Base-by-base conservation (phyloP, 2,888 invertebrate genomes). In the Apotomis betuletana region DNA sequence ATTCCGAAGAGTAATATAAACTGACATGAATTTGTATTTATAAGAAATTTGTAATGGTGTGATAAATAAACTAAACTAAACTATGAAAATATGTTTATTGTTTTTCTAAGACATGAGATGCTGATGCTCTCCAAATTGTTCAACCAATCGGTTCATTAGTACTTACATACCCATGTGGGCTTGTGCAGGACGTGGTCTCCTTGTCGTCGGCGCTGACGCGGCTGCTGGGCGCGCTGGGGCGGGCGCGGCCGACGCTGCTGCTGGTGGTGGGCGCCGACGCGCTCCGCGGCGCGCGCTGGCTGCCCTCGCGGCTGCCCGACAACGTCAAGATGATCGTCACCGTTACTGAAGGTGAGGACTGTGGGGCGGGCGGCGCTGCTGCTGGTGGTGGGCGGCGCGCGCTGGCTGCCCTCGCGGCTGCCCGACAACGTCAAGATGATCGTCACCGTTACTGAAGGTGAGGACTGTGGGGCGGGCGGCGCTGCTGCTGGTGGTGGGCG, bases 271-370 rank as follows among this genome's bases (percentile, higher is more conserved):
- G 97, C 0, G 91, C 97, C 0, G 90, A 94, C 81, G 95, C 95
- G 67, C 92, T 95, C 74, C 91, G 94, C 15, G 94, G 94, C 74
- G 93, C 96, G 52, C 93, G 95, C 75, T 98, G 98, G 98, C 91
- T 98, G 77, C 97, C 97, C 5, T 92, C 94, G 67, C 94, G 95
- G 63, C 90, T 97, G 76, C 97, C 97, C 4, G 94, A 95, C 69
- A 95, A 96, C 83, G 95, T 96, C 65, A 97, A 97, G 89, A 90
- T 98, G 80, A 95, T 98, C 73, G 89, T 97, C 79, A 96, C 97
- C 6, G 95, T 95, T 78, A 94, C 95, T 60, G 95, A 95, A 85
- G 94, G 94, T 85, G 13, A 44, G 41, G 41, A 0, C 41, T 41
- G 51, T 27, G 27, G 27, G 27, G 27, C 27, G 27, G 27, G 27